Conservation (phyloP, 2,113 vertebrate species). For the Cheilinus undulatus region DNA sequence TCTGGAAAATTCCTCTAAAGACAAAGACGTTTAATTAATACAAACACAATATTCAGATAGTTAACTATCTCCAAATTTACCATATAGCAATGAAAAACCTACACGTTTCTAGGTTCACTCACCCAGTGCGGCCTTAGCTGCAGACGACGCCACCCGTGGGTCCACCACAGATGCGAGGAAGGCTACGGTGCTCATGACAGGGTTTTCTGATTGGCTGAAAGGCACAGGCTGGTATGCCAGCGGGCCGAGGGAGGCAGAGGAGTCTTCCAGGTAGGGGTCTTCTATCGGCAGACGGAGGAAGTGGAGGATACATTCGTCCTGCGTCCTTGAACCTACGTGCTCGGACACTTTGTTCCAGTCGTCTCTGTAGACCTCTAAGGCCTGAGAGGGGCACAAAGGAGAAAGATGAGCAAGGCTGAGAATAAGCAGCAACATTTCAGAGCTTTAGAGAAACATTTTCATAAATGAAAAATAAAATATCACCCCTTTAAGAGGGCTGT, state of each 20-base stretch:
- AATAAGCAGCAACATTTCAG: not conserved
- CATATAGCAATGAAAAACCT: not conserved
- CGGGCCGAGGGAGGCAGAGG: slow-evolving; percentile 92
- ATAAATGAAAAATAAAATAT: not conserved
- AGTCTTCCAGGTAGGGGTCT: slow-evolving; percentile 96
- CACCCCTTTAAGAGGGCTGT: too few species aligned
- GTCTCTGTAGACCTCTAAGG: slow-evolving; percentile 97
- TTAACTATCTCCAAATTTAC: not conserved
- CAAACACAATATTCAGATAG: not conserved
- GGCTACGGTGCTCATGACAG: slow-evolving; percentile 98
- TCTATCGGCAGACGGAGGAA: slow-evolving; percentile 96
- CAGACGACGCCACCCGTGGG: slow-evolving; percentile 93
- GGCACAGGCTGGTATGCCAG: slow-evolving; percentile 96
- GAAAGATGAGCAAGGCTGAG: not conserved
- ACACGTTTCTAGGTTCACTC: slow-evolving; percentile 20
- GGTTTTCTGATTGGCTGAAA: slow-evolving; percentile 97
- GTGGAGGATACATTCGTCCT: slow-evolving; percentile 97
- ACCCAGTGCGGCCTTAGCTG: slow-evolving; percentile 95
- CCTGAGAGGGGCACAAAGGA: slow-evolving; percentile 75
- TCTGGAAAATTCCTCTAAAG: slow-evolving; percentile 93
- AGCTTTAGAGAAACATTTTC: not conserved
- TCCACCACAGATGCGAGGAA: slow-evolving; percentile 97
- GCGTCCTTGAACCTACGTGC: slow-evolving; percentile 96
- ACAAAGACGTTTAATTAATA: slow-evolving; percentile 23
- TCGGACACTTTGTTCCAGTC: slow-evolving; percentile 99